These are phyloP conservation scores for Calvadosia cruxmelitensis DNA, from an alignment of 30 jellyfish, hydroid and myxozoan species.

Conservation along the genomic window DNA sequence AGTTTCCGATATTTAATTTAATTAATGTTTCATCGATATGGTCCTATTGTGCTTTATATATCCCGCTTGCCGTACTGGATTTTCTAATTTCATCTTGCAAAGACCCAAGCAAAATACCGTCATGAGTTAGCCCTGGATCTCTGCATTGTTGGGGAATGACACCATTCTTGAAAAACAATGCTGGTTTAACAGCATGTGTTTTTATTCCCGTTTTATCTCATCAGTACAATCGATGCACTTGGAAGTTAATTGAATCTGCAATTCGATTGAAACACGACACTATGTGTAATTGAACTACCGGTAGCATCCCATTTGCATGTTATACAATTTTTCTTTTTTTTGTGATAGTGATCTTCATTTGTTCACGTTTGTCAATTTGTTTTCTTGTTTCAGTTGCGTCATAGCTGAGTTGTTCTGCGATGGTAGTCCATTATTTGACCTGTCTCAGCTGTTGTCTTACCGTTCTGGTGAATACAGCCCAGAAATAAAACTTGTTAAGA, in stretches of 20 bases:
- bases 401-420: constrained; percentile 85
- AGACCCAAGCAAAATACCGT: neutral
- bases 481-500: constrained; percentile 59
- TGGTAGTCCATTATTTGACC: constrained; percentile 77
- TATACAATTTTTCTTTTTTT: no score
- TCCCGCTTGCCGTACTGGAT: neutral
- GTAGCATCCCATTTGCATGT: no score
- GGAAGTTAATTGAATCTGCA: no score
- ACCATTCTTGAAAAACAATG: no score
- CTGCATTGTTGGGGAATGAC: neutral
- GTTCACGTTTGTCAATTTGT: neutral
- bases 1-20: no score
- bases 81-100: neutral
- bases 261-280: no score
- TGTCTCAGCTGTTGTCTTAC: constrained; percentile 84
- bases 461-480: constrained; percentile 79
- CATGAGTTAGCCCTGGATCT: neutral
- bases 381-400: constrained; percentile 48
- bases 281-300: no score
- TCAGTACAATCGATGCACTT: no score
- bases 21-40: neutral
- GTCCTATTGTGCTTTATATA: neutral
- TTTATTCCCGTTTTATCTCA: neutral
- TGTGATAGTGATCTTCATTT: neutral
- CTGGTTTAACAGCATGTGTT: no score